Evolutionary conservation across 2,888 invertebrate species (phyloP), one percentile per base, ranked within the genome.

Genomic region (Boloria selene): DNA sequence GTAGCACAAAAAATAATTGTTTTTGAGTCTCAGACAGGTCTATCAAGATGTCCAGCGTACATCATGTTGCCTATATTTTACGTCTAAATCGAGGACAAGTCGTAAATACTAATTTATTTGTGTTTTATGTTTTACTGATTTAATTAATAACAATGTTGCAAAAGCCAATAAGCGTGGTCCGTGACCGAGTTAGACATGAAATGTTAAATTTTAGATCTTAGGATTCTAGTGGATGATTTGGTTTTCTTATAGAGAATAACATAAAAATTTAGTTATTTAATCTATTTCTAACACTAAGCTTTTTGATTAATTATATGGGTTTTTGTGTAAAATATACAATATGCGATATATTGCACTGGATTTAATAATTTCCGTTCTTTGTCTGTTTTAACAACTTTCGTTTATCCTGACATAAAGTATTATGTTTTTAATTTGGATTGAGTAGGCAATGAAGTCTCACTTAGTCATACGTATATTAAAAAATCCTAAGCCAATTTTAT

Each of bases 121-220:
- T 55, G 26, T 56, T 63, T 64, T 56, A 56, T 45, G 26, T 64
- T 7, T 45, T 64, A 13, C n/a, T 22, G 31, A 60, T 17, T 51
- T 68, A 68, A 68, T 63, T 68, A 60, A 49, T 51, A 55, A 62
- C 31, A 50, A 49, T 62, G 65, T 69, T 69, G 58, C 64, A 58
- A 61, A 65, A 65, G 52, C 65, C 42, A 66, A 64, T 59, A 51
- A 68, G 70, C 70, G 65, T 50, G 64, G 71, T 61, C 70, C 70
- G 55, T 71, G 70, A 64, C 70, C 67, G 64, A 68, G 65, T 61
- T 71, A 49, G 61, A 58, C 14, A 62, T 61, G 22, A 2, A 22
- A 70, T 65, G 47, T 31, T 56, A 56, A 64, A 42, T 50, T 42
- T 42, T 14, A 14, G 51, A 17, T 50, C 4, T n/a, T 13, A 42